Conservation (phyloP, 2,797 vertebrate species). For the Amniataba percoides region DNA sequence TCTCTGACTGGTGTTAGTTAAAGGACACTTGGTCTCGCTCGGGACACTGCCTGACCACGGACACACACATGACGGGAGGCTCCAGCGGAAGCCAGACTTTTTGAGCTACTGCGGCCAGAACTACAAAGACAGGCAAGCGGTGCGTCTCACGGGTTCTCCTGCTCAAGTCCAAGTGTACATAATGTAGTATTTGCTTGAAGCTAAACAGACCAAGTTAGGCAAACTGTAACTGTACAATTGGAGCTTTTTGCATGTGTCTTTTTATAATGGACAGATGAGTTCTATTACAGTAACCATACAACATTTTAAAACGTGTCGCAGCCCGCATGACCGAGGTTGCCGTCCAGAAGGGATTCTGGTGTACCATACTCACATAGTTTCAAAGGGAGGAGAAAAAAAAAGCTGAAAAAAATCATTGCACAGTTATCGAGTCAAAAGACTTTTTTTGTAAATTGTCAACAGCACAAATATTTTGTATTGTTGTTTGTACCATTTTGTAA, state of each 20-base stretch:
- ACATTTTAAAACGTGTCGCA: constrained; percentile 84
- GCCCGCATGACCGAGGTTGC: constrained; percentile 91
- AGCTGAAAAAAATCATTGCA: constrained; percentile 80
- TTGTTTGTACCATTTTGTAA: constrained; percentile 99
- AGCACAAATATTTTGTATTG: constrained; percentile 99
- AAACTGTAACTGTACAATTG: constrained; percentile 81
- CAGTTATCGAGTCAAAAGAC: constrained; percentile 84
- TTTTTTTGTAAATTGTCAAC: constrained; percentile 96
- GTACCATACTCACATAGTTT: constrained; percentile 83
- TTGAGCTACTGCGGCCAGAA: constrained; percentile 41
- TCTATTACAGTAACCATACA: constrained; percentile 83
- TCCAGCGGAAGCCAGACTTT: constrained; percentile 54
- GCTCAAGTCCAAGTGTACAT: constrained; percentile 83
- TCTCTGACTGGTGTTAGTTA: constrained; percentile 48
- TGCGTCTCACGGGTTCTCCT: constrained; percentile 60
- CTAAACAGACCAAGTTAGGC: constrained; percentile 80
- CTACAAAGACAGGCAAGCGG: constrained; percentile 44
- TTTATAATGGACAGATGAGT: constrained; percentile 88
- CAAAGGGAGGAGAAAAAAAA: constrained; percentile 67
- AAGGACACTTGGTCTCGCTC: constrained; percentile 47
- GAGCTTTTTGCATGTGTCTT: constrained; percentile 94
- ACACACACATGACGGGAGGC: constrained; percentile 54
- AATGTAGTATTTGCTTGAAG: constrained; percentile 88
- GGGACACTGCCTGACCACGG: constrained; percentile 67
- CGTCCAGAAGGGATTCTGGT: constrained; percentile 84